Evolutionary conservation across 2,888 invertebrate species (phyloP), one percentile per base, ranked within the genome.

Genomic region (Agrochola circellaris): DNA sequence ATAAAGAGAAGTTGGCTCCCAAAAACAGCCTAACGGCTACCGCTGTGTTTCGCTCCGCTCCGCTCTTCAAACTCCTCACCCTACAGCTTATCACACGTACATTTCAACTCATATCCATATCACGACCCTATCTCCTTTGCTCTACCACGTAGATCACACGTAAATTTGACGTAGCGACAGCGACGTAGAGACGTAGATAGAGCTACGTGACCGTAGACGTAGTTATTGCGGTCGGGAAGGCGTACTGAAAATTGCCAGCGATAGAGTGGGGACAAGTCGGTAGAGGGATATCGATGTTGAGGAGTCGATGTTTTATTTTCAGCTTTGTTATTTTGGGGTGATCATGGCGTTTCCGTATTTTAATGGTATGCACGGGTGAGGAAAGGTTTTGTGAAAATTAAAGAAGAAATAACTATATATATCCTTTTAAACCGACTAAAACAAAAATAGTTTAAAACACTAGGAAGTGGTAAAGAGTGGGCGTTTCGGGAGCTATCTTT

Each of bases 141-240:
- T 58, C 34, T 17, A 51, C n/a, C 56, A 73, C 75, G 74, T 82
- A 77, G 45, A 74, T n/a, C 4, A 66, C 66, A 81, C 77, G 85
- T 83, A 85, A 66, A 82, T 73, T 71, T 61, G 67, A 85, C 82
- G 72, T 73, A 71, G 61, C 13, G 0, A 70, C 17, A 11, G 56
- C 42, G 30, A 70, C 66, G 62, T 68, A 67, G 67, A 77, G 20
- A 67, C 73, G 60, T 73, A 72, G 58, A 3, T 38, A 70, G 77
- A 74, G 70, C 65, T 68, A 72, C 77, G 77, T 82, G 73, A 71
- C 54, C 74, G 62, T 82, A 72, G 58, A 85, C 61, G 58, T 45
- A 69, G 78, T 82, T 78, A 84, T 84, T 85, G 65, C 82, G 83
- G 75, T 72, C 34, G 83, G 68, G 34, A 56, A 58, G 30, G 48